phyloP scores from a whole-genome alignment of 2,797 vertebrate species.

The Hemitrygon akajei region DNA sequence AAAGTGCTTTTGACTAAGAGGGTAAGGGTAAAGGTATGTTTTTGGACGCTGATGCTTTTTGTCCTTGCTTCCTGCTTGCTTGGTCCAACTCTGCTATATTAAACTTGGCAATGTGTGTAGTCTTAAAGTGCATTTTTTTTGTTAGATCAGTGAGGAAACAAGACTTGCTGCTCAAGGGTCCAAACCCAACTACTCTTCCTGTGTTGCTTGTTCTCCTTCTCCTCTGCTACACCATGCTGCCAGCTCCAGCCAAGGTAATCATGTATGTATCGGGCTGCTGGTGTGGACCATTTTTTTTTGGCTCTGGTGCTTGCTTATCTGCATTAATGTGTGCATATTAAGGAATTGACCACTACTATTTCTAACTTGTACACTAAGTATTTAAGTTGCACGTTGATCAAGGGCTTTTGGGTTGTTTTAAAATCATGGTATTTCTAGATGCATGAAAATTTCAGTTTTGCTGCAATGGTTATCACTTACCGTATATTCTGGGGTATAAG shows the following conservation, averaged over 20 bases:
- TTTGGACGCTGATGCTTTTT: not conserved
- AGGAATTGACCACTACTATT: not conserved
- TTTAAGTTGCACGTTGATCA: not conserved
- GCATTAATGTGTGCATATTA: conserved; percentile 41
- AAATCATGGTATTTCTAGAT: not conserved
- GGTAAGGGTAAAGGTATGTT: not conserved
- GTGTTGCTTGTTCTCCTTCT: conserved; percentile 59
- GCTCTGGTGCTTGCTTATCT: conserved; percentile 49
- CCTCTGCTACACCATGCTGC: conserved; percentile 71
- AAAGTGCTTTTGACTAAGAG: not conserved
- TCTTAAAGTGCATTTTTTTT: conserved; percentile 43
- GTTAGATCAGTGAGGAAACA: conserved; percentile 86
- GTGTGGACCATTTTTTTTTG: conserved; percentile 47
- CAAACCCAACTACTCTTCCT: conserved; percentile 64
- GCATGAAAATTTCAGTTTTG: not conserved
- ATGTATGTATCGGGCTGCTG: conserved; percentile 74
- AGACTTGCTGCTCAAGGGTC: conserved; percentile 63
- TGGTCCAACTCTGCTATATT: not conserved
- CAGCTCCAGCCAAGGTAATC: conserved; percentile 96
- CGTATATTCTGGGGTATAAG: no score
- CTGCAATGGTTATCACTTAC: not conserved
- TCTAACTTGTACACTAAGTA: not conserved
- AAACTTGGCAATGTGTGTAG: conserved; percentile 6
- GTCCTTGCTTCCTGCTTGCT: not conserved
- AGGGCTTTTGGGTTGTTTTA: not conserved